Base-by-base conservation (phyloP, 2,113 vertebrate genomes). In the Gymnocephalus cernua region DNA sequence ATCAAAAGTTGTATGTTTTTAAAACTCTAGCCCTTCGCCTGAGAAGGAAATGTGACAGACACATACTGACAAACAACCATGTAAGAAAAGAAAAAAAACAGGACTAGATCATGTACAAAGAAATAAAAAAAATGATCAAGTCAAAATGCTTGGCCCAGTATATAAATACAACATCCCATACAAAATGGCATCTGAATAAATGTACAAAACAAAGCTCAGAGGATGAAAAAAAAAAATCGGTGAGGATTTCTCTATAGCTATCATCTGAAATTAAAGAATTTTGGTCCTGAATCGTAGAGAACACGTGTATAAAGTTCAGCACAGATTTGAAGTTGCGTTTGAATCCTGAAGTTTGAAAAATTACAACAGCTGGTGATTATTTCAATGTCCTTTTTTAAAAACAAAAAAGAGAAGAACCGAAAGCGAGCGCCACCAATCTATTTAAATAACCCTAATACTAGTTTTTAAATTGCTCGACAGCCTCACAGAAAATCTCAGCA, bases 1-100 rank as follows among this genome's bases (percentile, higher is more conserved):
- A 97, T 97, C 59, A 97, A 97, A 70, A 96, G 51, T 91, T 87
- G 88, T 86, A 87, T 91, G 77, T 94, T 91, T 91, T 97, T 97
- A 95, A 97, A 98, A 99, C 96, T 98, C 97, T 99, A 99, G 98
- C 98, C 98, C 98, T 99, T 99, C 97, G 97, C 99, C 97, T 96
- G 97, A 97, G 98, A 98, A 99, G 97, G 97, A 99, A 97, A 98
- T 90, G 87, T 92, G 92, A 91, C 88, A 91, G 86, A 93, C 87
- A 89, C 64, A 83, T 76, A 91, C 83, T 80, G 88, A 91, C 87
- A 74, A 72, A 93, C 82, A 83, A 97, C 95, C 48, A 79, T 96
- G 95, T 95, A 95, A 91, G 94, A 95, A 95, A 95, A 4, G 29
- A 29, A 32, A 6, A 32, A 84, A 82, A 87, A 87, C 50, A 87